Base-by-base conservation (phyloP, 1,140 invertebrate species). In the Scaptomyza pallida region DNA sequence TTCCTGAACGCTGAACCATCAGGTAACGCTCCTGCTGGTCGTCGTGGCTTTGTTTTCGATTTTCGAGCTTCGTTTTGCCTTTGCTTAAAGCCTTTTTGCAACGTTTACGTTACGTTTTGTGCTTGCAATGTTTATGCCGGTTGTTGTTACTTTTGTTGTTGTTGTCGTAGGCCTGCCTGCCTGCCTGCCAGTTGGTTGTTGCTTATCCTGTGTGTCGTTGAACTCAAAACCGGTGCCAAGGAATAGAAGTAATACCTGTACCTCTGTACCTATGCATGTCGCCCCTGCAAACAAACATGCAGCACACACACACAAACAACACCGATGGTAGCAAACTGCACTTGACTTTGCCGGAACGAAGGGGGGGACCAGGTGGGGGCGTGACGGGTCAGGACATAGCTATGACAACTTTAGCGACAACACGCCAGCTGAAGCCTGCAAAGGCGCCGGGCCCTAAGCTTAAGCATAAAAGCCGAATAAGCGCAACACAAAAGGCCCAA, bases 181-280 rank as follows among this genome's bases (percentile, higher is more conserved):
- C 50, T 56, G 44, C 41, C 51, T 64, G 67, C 44, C 23, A 5
- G 23, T 26, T 26, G 23, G 23, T 26, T 78, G 59, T 79, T 75
- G 71, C 75, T 82, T 85, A 85, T 85, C 80, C 81, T 86, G 82
- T 77, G 69, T 88, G 82, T 86, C 81, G 68, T 81, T 86, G 81
- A 85, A 85, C 81, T 52, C 83, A 45, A 56, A 57, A 51, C 51
- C 54, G 60, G 54, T 68, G 78, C 60, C 70, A 74, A 77, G 73
- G 79, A 81, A 60, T 77, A 75, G 55, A 71, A 68, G 82, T 37
- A 75, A 75, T 86, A 81, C 74, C 63, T 86, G 78, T 65, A 75
- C 75, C 78, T 70, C 37, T 30, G 23, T 52, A 37, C 37, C 55
- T 67, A 86, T 81, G 81, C 82, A 85, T 85, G 81, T 85, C 72